These are phyloP conservation scores for Dasypus novemcinctus DNA, from an alignment of 2,113 vertebrate species.

Conservation along the genomic window DNA sequence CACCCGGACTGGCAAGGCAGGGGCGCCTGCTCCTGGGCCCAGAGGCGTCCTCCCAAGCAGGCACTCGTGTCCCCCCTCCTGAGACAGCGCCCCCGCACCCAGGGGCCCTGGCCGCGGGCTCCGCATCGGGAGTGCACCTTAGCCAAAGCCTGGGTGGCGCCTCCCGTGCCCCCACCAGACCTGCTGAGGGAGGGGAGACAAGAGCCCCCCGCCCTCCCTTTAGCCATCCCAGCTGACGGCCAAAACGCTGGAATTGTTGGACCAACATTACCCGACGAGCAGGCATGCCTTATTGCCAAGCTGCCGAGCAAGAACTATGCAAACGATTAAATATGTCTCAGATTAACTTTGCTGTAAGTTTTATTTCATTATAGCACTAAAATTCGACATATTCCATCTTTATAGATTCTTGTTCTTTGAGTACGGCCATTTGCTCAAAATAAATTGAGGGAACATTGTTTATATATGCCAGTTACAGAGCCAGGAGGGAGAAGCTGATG, in stretches of 20 bases:
- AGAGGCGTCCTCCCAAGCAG: not conserved
- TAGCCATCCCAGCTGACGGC: not conserved
- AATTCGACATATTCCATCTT: conserved; percentile 10
- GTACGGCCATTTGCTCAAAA: conserved; percentile 70
- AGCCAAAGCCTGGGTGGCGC: not conserved
- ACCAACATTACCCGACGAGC: conserved; percentile 9
- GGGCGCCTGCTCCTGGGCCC: not conserved
- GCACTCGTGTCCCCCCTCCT: not conserved
- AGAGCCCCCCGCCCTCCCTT: not conserved
- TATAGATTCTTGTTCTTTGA: conserved; percentile 54
- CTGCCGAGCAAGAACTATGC: not conserved
- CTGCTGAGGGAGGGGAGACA: not conserved
- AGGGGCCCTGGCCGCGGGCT: not conserved
- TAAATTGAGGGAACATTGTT: conserved; percentile 72
- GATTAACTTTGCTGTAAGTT: not conserved
- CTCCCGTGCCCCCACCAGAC: not conserved
- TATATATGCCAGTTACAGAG: conserved; percentile 58
- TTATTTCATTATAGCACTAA: conserved; percentile 10
- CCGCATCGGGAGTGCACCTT: fast-evolving
- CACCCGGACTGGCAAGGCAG: not conserved
- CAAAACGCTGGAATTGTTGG: not conserved
- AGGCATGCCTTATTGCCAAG: conserved; percentile 41
- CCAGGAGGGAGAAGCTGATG: conserved; percentile 72
- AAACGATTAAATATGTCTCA: not conserved
- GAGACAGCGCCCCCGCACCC: not conserved